Evolutionary conservation across 1,140 invertebrate species (phyloP).

Genomic region (Melipona quadrifasciata): DNA sequence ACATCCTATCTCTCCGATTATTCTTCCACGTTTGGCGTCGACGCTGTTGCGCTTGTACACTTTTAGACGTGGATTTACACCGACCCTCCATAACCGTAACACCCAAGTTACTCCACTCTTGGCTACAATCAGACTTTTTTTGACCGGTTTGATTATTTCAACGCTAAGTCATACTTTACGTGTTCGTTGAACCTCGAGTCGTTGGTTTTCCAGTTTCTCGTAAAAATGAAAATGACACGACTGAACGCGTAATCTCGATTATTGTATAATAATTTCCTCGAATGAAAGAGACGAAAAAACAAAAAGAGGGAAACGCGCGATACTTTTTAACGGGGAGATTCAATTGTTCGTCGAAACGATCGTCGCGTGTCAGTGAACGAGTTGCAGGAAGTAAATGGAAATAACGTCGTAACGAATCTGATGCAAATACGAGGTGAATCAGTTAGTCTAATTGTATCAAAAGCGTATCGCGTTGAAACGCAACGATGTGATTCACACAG

Average conservation of each 20-base stretch:
- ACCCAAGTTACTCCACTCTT: too few relatives aligned
- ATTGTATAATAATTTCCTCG: background rate
- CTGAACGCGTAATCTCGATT: background rate
- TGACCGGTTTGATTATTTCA: too few relatives aligned
- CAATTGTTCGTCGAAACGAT: background rate
- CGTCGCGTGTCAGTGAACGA: background rate
- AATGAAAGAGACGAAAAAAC: too few relatives aligned
- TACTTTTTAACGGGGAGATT: background rate
- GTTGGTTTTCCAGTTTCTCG: too few relatives aligned
- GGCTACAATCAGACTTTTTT: too few relatives aligned
- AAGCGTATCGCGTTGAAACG: background rate
- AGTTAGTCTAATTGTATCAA: background rate
- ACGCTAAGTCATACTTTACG: too few relatives aligned
- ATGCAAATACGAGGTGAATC: background rate
- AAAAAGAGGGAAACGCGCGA: fast-evolving
- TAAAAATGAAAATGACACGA: background rate
- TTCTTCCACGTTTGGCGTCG: background rate
- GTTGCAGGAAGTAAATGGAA: background rate
- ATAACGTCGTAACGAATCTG: background rate
- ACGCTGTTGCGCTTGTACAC: background rate
- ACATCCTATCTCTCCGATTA: background rate
- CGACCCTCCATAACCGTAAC: too few relatives aligned
- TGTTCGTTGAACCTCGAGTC: too few relatives aligned
- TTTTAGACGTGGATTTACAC: background rate
- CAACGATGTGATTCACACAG: background rate